These are phyloP conservation scores for Caloenas nicobarica DNA, from an alignment of 2,113 vertebrate genomes.

Conservation along the genomic window DNA sequence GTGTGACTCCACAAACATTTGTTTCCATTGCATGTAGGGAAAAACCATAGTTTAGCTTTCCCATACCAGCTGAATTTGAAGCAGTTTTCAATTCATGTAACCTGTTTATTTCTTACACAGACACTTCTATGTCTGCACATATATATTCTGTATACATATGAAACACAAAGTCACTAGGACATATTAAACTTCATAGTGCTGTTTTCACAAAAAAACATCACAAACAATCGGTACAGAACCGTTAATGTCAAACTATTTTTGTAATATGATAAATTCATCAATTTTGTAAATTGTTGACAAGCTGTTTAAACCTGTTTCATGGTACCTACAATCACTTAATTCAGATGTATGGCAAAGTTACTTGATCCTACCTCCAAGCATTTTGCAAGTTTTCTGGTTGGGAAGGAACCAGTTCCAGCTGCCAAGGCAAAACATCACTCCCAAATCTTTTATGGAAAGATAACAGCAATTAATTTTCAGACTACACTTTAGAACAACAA, in stretches of 20 bases:
- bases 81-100: neutral
- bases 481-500: neutral
- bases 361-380: slow-evolving; percentile 75
- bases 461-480: neutral
- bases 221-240: neutral
- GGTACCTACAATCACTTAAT: neutral
- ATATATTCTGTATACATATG: neutral
- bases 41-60: neutral
- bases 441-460: slow-evolving; percentile 72
- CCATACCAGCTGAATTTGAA: neutral
- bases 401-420: slow-evolving; percentile 67
- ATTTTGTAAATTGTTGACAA: neutral
- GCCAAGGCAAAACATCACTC: slow-evolving; percentile 72
- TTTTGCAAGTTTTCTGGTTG: slow-evolving; percentile 75
- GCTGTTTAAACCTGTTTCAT: neutral
- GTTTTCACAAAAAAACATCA: neutral
- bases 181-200: neutral
- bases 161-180: neutral
- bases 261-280: neutral
- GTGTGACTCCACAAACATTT: neutral
- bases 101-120: neutral
- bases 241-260: neutral
- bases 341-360: neutral
- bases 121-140: neutral
- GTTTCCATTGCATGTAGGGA: neutral